A percentile compares a stretch with the other conserved stretches of the same genome.
Evolutionary conservation across 1,140 invertebrate genomes (phyloP).

Genomic region (Akabosia matsudoensis): DNA sequence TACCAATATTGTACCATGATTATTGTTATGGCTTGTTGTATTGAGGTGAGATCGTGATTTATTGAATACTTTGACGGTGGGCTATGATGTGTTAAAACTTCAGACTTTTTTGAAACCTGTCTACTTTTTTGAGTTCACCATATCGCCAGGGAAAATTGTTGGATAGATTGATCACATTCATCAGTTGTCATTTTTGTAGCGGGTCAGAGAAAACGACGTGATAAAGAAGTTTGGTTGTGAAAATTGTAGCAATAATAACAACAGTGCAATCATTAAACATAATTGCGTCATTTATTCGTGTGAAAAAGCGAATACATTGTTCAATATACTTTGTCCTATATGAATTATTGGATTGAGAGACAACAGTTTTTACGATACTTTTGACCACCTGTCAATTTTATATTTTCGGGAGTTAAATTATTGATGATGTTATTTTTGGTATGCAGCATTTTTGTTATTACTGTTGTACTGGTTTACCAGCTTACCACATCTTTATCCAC

Average conservation of each 20-base stretch:
- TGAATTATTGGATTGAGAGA: background rate
- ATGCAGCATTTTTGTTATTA: background rate
- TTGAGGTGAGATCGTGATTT: constrained; percentile 19
- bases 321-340: background rate
- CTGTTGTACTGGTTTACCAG: background rate
- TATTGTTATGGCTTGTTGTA: background rate
- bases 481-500: background rate
- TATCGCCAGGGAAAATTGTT: background rate
- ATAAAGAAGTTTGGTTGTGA: too few species aligned
- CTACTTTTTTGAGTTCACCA: background rate
- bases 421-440: background rate
- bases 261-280: too few species aligned
- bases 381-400: background rate
- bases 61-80: constrained; percentile 3
- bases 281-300: too few species aligned
- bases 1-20: too few species aligned
- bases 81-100: background rate
- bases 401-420: background rate
- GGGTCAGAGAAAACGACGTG: too few species aligned
- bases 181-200: too few species aligned
- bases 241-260: too few species aligned
- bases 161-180: too few species aligned
- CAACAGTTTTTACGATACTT: background rate
- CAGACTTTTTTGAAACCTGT: too few species aligned
- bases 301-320: background rate